Evolutionary conservation across 2,888 invertebrate species (phyloP).

Genomic region (Tryphoninae sp.): DNA sequence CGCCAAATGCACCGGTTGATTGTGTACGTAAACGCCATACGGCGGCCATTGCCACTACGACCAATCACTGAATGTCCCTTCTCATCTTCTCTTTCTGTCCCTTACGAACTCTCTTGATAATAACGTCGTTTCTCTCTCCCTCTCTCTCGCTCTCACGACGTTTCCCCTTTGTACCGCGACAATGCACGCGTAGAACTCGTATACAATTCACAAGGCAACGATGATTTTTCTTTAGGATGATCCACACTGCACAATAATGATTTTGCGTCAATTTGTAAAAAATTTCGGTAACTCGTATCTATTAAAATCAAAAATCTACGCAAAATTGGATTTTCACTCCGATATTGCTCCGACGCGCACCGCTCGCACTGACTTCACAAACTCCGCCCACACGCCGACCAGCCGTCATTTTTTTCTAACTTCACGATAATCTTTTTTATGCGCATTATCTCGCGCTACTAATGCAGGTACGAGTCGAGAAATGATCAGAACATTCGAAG

Average conservation of each 20-base stretch:
- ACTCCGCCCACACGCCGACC: constrained; percentile 43
- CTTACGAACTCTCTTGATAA: constrained; percentile 8
- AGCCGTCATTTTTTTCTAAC: constrained; percentile 1
- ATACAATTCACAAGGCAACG: not conserved
- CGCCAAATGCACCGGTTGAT: constrained; percentile 52
- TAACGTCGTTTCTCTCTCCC: constrained; percentile 48
- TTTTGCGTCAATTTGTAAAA: constrained; percentile 11
- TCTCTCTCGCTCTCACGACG: constrained; percentile 29
- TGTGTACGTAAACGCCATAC: constrained; percentile 68
- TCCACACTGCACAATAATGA: not conserved
- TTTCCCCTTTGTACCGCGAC: constrained; percentile 1
- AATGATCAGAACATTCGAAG: not conserved
- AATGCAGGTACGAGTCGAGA: not conserved
- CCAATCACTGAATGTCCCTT: constrained; percentile 71
- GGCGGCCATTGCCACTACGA: constrained; percentile 73
- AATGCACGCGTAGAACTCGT: constrained; percentile 8
- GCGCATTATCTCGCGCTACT: not conserved
- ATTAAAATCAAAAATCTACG: constrained; percentile 17
- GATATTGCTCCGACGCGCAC: constrained; percentile 18
- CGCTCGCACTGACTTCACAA: constrained; percentile 34
- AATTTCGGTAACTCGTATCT: too few species aligned
- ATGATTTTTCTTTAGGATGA: not conserved
- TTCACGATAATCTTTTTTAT: constrained; percentile 4
- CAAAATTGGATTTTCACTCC: not conserved
- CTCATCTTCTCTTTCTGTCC: constrained; percentile 63